phyloP scores from a whole-genome alignment of 1,140 invertebrate genomes.

The Chrysoperla carnea region DNA sequence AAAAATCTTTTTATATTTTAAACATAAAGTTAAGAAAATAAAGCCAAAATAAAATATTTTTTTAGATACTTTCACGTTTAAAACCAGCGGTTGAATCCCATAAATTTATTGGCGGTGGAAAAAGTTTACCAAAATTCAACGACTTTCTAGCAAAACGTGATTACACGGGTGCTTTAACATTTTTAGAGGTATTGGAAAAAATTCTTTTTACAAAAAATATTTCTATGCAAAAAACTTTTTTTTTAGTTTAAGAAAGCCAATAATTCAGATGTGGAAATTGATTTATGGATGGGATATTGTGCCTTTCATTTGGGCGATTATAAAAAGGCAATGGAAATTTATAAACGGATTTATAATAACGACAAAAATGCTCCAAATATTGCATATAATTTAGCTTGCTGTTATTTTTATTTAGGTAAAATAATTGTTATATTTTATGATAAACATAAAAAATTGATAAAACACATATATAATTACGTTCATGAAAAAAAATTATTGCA shows the following conservation, averaged over 20 bases:
- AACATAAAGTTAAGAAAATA: neutral
- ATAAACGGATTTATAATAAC: conserved; percentile 27
- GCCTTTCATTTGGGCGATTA: conserved; percentile 92
- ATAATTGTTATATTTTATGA: no score
- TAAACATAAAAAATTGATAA: no score
- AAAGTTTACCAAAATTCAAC: conserved; percentile 60
- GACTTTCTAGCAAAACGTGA: conserved; percentile 80
- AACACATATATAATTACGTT: no score
- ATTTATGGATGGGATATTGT: conserved; percentile 86
- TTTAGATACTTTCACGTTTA: conserved; percentile 1
- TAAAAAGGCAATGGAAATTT: conserved; percentile 63
- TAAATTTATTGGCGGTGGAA: conserved; percentile 9
- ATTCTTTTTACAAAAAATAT: conserved; percentile 1
- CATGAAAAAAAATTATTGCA: no score
- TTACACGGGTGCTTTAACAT: conserved; percentile 83
- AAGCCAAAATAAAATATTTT: neutral
- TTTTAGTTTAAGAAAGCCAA: neutral
- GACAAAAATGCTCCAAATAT: conserved; percentile 31
- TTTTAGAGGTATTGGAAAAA: conserved; percentile 55
- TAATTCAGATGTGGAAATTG: conserved; percentile 18
- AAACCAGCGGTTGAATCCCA: neutral
- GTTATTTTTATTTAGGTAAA: conserved; percentile 88
- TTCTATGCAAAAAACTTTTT: neutral
- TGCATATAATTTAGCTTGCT: conserved; percentile 73
- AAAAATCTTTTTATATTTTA: neutral